Base-by-base conservation (phyloP, 2,113 vertebrate genomes). In the Hippocampus zosterae region DNA sequence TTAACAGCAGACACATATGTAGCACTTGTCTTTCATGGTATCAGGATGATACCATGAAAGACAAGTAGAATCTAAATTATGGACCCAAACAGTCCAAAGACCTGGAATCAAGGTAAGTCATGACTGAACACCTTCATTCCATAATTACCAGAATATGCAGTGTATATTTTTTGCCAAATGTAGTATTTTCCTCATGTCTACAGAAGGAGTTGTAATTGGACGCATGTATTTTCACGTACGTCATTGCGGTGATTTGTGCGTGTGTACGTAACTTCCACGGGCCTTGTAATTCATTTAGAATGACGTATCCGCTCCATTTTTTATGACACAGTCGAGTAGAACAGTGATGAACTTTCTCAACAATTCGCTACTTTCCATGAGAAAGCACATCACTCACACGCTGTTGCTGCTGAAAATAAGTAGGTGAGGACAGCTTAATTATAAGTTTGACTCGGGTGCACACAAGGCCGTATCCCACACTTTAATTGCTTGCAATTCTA, bases 161-260 rank as follows among this genome's bases (percentile, higher is more conserved):
- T 50, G 6, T 18, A 55, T 55, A 23, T 23, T 8, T 60, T 8
- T 37, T 19, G 7, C 7, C 3, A 64, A 15, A 42, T n/a, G 1
- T 42, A 23, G 37, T n/a, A 23, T 42, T 63, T 62, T 37, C 33
- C 7, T 44, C 29, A 37, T 40, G 16, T 62, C 40, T 64, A n/a
- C 11, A 42, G 18, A 63, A 23, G 37, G 21, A 42, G 62, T 64
- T 44, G 11, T 19, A 62, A 62, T 40, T 11, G 29, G 13, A 25
- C 13, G 1, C 55, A 59, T 13, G 25, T 29, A 29, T n/a, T 62
- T 64, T 42, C 40, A 64, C 13, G 62, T 64, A 44, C 62, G 40
- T 44, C 62, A 64, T 42, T 64, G 62, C 40, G 40, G 62, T 64
- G 41, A 42, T 64, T 64, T 64, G 40, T 64, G 21, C 12, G 40